Conservation (phyloP, 2,888 invertebrate genomes). For the Polymixis flavicincta region DNA sequence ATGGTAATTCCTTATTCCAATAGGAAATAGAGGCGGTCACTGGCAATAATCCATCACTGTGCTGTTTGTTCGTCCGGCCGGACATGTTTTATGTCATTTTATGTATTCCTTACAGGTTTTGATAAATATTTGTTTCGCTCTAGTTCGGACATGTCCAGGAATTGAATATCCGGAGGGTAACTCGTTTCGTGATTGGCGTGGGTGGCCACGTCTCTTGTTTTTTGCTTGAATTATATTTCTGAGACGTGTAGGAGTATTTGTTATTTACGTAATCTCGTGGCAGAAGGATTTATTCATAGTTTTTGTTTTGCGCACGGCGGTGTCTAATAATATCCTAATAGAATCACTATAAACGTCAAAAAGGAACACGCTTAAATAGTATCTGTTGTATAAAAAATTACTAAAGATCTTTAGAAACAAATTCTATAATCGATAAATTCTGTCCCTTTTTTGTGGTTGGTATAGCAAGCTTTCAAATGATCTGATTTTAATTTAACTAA, state of each 20-base stretch:
- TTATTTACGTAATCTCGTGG: slow-evolving; percentile 41
- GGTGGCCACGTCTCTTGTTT: slow-evolving; percentile 71
- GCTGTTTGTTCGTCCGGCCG: slow-evolving; percentile 82
- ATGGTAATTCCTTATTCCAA: slow-evolving; percentile 91
- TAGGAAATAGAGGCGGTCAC: slow-evolving; percentile 90
- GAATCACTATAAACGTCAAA: no score
- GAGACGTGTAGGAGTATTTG: slow-evolving; percentile 43
- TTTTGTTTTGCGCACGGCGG: slow-evolving; percentile 26
- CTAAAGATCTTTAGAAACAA: background rate
- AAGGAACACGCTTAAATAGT: background rate
- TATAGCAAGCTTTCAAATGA: background rate
- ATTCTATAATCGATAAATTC: background rate
- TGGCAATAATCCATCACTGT: slow-evolving; percentile 90
- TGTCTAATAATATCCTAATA: no score
- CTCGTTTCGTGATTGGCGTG: slow-evolving; percentile 85
- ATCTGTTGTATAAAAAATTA: background rate
- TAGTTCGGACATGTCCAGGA: slow-evolving; percentile 87
- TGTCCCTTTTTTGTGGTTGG: background rate
- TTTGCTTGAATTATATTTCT: slow-evolving; percentile 67
- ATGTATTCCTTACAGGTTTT: slow-evolving; percentile 90
- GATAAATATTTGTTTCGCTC: slow-evolving; percentile 90
- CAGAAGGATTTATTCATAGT: slow-evolving; percentile 36
- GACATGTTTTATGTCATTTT: slow-evolving; percentile 89
- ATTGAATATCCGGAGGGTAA: slow-evolving; percentile 88
- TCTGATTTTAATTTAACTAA: background rate